Conservation (phyloP, 2,113 vertebrate species). For the Clarias gariepinus region DNA sequence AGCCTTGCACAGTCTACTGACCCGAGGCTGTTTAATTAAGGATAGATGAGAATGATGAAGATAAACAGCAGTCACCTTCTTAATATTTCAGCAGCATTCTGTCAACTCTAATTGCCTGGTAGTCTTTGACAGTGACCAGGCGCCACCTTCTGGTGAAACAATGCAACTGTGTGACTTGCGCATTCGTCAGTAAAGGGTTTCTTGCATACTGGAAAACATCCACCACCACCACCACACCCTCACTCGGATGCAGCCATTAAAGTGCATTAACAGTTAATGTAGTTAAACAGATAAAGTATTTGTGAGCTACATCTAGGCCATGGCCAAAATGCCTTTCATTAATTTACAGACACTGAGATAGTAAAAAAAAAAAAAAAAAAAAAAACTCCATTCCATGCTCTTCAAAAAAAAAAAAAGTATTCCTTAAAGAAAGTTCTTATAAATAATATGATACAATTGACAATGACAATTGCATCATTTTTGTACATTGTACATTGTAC, state of each 20-base stretch:
- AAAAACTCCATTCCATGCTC: not conserved
- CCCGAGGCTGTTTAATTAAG: not conserved
- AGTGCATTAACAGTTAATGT: too few relatives aligned
- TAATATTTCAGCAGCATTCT: not conserved
- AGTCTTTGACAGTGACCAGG: not conserved
- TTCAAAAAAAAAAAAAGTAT: not conserved
- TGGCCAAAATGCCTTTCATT: not conserved
- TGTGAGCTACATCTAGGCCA: not conserved
- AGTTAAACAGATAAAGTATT: not conserved
- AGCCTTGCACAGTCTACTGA: not conserved
- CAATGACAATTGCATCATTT: too few relatives aligned
- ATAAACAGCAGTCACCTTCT: not conserved
- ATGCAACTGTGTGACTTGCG: not conserved
- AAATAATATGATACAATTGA: not conserved
- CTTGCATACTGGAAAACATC: not conserved
- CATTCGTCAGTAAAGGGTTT: not conserved
- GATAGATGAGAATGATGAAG: not conserved
- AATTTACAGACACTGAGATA: not conserved
- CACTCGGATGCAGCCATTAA: not conserved
- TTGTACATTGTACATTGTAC: too few relatives aligned
- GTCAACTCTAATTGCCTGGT: not conserved
- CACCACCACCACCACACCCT: not conserved
- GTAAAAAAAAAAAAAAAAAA: too few relatives aligned
- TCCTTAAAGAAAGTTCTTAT: not conserved
- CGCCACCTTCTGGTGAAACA: conserved; percentile 33